Base-by-base conservation (phyloP, 1,140 invertebrate genomes). In the Drosophila albomicans region DNA sequence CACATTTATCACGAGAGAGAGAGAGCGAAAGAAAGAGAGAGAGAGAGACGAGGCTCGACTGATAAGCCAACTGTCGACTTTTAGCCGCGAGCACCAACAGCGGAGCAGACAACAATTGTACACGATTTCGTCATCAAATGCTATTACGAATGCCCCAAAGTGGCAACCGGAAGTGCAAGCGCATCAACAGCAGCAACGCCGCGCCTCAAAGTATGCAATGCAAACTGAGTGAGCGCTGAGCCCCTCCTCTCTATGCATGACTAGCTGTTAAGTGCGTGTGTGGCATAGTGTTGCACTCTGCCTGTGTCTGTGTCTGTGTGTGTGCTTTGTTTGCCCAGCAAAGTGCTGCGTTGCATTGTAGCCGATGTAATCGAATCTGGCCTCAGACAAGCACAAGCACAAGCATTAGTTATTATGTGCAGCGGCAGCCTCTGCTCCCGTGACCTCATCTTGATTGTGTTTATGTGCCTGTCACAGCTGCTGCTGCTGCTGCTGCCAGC, bases 361-460 rank as follows among this genome's bases (percentile, higher is more conserved):
- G 64, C 82, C 82, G 66, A 79, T 87, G 79, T 87, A 86, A 87
- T 87, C 82, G 85, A 87, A 88, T 84, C 77, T 82, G 65, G 35
- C 38, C 54, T 32, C 8, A 56, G 41, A 58, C 28, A 16, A 25
- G 68, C 56, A 32, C 30, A 38, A 20, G 35, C 35, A 38, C 35
- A 10, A 81, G 61, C 63, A 69, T 82, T 68, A 65, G 15, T 54
- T 54, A 54, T 35, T 32, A 54, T 54, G 51, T 13, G n/a, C 62
- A 43, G 49, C 16, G 15, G 11, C 57, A 11, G 16, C 76, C 63
- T 75, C 43, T 73, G 72, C 67, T 66, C 74, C 78, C 79, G 78
- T 84, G 81, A 85, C 81, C 81, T 86, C 82, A 86, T 86, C 82
- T 87, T 71, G 76, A 75, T 78, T 63, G 70, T 65, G 52, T 67